Base-by-base conservation (phyloP, 1,140 invertebrate species). In the Drosophila tropicalis region DNA sequence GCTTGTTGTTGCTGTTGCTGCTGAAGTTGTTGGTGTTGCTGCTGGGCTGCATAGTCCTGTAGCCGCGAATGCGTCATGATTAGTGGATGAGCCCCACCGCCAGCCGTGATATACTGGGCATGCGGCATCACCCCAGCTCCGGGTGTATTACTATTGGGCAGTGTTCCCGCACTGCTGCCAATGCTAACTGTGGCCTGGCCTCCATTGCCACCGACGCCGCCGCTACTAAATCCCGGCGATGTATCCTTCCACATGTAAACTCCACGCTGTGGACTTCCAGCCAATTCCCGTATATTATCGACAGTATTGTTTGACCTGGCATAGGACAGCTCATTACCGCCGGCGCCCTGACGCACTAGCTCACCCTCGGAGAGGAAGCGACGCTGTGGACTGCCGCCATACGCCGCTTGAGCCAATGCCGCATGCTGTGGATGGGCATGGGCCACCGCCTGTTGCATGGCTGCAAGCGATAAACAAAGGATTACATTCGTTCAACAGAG, bases 301-400 rank as follows among this genome's bases (percentile, higher is more conserved):
- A 94, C 94, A 0, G 94, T 95, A 83, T 94, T 94, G 79, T 94
- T 94, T 67, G 94, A 93, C 63, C 93, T 80, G 5, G 94, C 93
- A 80, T 94, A 94, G 5, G 93, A 92, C 40, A 94, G 86, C 68
- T 94, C 94, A 29, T 81, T 90, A 29, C 76, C 79, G 76, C 94
- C 94, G 13, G 94, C 94, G 39, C 93, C 94, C 79, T 96, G 95
- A n/a, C 96, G 94, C 57, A 97, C 94, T 69, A 97, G 93, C 92
- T 97, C 96, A 62, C 96, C 96, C 91, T 97, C 97, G 10, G 96
- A 97, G 32, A 97, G 94, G 92, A 97, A 97, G 58, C 96, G 95
- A 1, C 97, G 94, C 91, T 97, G 96, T 3, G 96, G 96, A 91
- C 95, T 96, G 57, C 93, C 94, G 25, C 93, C 92, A 25, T 90